Conservation (phyloP, 2,113 vertebrate species). For the Erythrolamprus reginae region DNA sequence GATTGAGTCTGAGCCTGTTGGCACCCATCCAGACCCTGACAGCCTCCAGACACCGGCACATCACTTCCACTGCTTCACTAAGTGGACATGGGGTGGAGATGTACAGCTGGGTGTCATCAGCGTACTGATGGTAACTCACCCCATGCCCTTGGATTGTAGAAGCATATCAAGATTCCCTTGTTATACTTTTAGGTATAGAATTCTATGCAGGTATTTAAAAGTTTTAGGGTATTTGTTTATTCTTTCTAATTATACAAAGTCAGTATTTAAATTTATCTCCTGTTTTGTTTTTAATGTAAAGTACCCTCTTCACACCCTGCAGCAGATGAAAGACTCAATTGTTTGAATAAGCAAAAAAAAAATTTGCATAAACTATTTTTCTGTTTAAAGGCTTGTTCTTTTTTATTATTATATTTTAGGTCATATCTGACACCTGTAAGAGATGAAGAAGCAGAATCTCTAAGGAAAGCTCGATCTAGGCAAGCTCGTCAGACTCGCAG, state of each 20-base stretch:
- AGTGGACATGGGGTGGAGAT: too few species aligned
- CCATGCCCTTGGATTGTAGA: too few species aligned
- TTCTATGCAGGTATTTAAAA: too few species aligned
- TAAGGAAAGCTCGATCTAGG: conserved; percentile 88
- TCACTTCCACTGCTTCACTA: too few species aligned
- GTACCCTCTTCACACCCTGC: neutral
- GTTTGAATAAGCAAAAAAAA: neutral
- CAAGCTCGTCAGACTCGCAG: conserved; percentile 90
- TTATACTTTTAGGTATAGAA: neutral
- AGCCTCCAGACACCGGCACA: too few species aligned
- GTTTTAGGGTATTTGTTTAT: neutral
- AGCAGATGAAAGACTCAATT: neutral
- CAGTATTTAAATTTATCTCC: neutral
- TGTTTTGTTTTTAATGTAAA: neutral
- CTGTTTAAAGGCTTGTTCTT: conserved; percentile 18
- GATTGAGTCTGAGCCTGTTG: too few species aligned
- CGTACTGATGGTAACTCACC: too few species aligned
- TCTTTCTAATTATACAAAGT: neutral
- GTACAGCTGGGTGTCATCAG: too few species aligned
- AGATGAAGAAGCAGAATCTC: conserved; percentile 91
- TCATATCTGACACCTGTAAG: conserved; percentile 82
- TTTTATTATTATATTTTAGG: conserved; percentile 33
- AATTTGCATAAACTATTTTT: neutral
- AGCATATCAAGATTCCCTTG: neutral
- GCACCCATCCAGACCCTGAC: too few species aligned